These are phyloP conservation scores for Ormyrus pomaceus DNA, from an alignment of 2,888 invertebrate genomes.

Conservation along the genomic window DNA sequence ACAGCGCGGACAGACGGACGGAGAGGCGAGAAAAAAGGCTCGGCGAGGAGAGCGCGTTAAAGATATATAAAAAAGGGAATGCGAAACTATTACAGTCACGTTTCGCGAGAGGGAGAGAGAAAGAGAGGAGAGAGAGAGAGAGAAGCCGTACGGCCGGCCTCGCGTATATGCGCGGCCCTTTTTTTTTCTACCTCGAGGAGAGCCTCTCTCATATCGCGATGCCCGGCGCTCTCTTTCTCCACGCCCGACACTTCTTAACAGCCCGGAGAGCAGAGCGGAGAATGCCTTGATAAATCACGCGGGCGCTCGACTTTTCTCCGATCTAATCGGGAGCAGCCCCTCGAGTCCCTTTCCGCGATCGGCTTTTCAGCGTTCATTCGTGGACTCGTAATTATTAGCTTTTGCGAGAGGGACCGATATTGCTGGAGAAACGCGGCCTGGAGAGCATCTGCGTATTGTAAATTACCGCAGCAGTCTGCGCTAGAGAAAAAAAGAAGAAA, in stretches of 20 bases:
- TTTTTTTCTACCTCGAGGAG: slow-evolving; percentile 13
- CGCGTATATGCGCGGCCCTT: slow-evolving; percentile 1
- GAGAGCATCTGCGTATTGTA: no score
- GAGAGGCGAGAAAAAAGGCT: not conserved
- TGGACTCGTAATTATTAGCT: no score
- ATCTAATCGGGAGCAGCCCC: no score
- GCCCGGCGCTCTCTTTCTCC: not conserved
- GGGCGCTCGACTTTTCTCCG: no score
- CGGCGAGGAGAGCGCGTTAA: slow-evolving; percentile 51
- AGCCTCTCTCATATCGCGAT: slow-evolving; percentile 32
- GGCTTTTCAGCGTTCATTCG: no score
- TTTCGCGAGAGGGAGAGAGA: slow-evolving; percentile 29
- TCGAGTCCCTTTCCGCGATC: no score
- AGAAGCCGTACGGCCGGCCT: slow-evolving; percentile 31
- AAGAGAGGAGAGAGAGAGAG: not conserved
- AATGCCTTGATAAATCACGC: slow-evolving; percentile 16
- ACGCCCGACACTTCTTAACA: slow-evolving; percentile 48
- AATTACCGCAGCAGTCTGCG: no score
- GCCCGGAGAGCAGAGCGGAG: no score
- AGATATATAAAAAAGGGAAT: slow-evolving; percentile 52
- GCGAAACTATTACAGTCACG: slow-evolving; percentile 54
- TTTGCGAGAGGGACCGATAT: no score
- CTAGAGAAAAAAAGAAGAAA: no score
- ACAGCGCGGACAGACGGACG: slow-evolving; percentile 54
- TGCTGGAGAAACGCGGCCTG: no score